These are phyloP conservation scores for Apis cerana DNA, from an alignment of 1,140 invertebrate genomes.

Conservation along the genomic window DNA sequence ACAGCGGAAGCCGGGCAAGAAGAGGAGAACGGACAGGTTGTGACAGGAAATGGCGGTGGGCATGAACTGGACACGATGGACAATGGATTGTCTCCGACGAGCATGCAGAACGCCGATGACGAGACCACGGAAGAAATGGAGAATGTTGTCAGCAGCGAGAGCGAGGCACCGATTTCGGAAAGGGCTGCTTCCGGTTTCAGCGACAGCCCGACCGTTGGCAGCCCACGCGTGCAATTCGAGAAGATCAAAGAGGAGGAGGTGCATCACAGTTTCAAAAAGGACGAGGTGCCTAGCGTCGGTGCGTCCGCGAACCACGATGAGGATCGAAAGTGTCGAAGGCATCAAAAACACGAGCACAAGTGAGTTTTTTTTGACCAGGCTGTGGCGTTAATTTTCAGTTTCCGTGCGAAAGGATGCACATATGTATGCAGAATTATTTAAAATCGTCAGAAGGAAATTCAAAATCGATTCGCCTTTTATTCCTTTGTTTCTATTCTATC, in stretches of 20 bases:
- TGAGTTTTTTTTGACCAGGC: no score
- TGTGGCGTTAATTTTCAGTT: no score
- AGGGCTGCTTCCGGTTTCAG: conserved; percentile 75
- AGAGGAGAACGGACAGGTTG: conserved; percentile 66
- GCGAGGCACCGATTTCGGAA: conserved; percentile 79
- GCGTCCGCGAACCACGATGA: conserved; percentile 57
- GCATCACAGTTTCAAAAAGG: not conserved
- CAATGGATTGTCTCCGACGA: conserved; percentile 57
- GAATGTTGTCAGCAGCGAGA: conserved; percentile 70
- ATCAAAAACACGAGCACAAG: conserved; percentile 81
- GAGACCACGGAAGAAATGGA: conserved; percentile 54
- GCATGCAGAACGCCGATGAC: conserved; percentile 60
- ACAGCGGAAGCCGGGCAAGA: conserved; percentile 71
- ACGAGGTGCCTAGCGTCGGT: not conserved
- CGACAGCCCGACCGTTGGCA: conserved; percentile 72
- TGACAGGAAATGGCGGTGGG: conserved; percentile 48
- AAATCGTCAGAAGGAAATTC: no score
- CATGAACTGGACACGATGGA: conserved; percentile 66
- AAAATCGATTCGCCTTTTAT: no score
- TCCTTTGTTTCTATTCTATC: no score
- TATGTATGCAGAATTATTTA: no score
- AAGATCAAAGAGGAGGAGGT: conserved; percentile 74
- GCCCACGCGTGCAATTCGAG: conserved; percentile 80
- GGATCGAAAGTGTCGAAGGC: conserved; percentile 72
- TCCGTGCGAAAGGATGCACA: not conserved